Evolutionary conservation across 2,797 vertebrate genomes (phyloP).

Genomic region (Decapterus maruadsi): DNA sequence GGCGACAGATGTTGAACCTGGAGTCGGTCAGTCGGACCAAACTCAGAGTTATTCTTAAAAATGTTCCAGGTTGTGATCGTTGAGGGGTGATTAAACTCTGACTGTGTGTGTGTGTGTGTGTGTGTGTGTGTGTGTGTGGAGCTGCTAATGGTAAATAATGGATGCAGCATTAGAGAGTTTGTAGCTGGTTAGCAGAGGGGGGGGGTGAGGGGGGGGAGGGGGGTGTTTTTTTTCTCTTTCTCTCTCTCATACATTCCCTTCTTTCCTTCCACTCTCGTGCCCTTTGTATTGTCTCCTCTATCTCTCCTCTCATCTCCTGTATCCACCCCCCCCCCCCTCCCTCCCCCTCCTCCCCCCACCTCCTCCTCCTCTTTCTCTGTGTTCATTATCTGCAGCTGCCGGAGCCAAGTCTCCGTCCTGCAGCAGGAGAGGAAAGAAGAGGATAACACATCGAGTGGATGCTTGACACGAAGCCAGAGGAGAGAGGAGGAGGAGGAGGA

Average conservation of each 20-base stretch:
- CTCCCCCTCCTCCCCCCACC: not conserved
- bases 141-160: conserved; percentile 63
- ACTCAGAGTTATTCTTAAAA: not conserved
- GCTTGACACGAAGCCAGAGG: conserved; percentile 52
- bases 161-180: conserved; percentile 62
- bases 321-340: not conserved
- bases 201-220: conserved; percentile 27
- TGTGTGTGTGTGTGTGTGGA: conserved; percentile 10
- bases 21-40: conserved; percentile 33
- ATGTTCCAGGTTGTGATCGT: conserved; percentile 28
- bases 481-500: conserved; percentile 7
- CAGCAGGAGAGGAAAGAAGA: conserved; percentile 43
- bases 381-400: conserved; percentile 59
- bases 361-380: conserved; percentile 10
- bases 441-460: conserved; percentile 42
- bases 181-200: conserved; percentile 43
- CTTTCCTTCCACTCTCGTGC: not conserved
- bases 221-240: conserved; percentile 46
- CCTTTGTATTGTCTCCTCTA: conserved; percentile 26
- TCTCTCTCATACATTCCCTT: conserved; percentile 12
- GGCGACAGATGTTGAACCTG: conserved; percentile 11
- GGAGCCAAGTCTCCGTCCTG: conserved; percentile 63
- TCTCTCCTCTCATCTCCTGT: not conserved
- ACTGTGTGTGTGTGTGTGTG: conserved; percentile 12
- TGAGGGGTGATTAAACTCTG: conserved; percentile 32